phyloP scores from a whole-genome alignment of 2,797 vertebrate species.

The Amazona finschi region DNA sequence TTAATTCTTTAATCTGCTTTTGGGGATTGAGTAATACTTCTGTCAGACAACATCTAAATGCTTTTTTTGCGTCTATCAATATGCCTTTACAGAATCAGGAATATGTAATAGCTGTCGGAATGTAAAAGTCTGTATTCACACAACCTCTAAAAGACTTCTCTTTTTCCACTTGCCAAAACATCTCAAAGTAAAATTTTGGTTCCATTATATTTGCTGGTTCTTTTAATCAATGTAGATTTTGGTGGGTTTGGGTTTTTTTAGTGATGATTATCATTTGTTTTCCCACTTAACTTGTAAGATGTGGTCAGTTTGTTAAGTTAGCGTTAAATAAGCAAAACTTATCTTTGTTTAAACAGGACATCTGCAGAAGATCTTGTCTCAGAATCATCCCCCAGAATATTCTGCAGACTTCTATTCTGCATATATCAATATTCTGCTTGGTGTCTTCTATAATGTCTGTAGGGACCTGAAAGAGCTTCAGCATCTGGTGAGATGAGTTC shows the following conservation, averaged over 20 bases:
- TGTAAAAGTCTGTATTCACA: not conserved
- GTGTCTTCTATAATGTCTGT: constrained; percentile 94
- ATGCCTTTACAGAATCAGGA: not conserved
- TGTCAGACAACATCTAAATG: not conserved
- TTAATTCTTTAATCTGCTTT: not conserved
- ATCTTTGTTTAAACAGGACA: constrained; percentile 77
- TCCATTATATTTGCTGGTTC: not conserved
- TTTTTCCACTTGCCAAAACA: not conserved
- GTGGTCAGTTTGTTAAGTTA: not conserved
- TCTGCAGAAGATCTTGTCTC: constrained; percentile 90
- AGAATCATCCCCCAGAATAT: constrained; percentile 85
- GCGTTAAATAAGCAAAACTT: not conserved
- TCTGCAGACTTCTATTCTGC: constrained; percentile 90
- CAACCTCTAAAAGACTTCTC: not conserved
- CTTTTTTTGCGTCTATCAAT: not conserved
- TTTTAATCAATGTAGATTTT: not conserved
- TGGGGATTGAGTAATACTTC: accelerated
- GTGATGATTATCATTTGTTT: not conserved
- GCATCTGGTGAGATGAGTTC: constrained; percentile 85
- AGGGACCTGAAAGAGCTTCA: constrained; percentile 93
- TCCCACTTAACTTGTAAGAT: not conserved
- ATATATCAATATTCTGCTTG: constrained; percentile 95
- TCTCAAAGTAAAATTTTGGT: not conserved
- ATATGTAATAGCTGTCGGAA: not conserved
- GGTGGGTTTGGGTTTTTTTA: not conserved